A percentile compares a stretch with the other conserved stretches of the same genome.
Evolutionary conservation across 2,113 vertebrate genomes (phyloP).

Genomic region (Mormyrus iriodes): DNA sequence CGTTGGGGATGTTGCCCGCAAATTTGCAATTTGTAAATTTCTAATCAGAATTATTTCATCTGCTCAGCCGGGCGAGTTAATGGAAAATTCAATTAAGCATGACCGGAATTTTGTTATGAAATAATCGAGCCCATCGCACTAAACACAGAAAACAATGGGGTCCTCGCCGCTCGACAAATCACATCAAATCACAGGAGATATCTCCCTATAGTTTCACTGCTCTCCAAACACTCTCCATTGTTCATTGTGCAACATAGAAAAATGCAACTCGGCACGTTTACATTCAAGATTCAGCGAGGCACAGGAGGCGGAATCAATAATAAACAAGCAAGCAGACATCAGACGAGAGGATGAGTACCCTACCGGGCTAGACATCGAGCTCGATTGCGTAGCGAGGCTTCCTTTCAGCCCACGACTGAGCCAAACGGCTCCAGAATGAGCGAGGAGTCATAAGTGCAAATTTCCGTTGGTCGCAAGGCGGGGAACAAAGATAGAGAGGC

Average conservation of each 20-base stretch:
- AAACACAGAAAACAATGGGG: conserved; percentile 49
- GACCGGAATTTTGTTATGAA: conserved; percentile 51
- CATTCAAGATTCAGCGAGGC: not conserved
- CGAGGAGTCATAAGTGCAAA: conserved; percentile 17
- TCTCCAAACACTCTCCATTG: conserved; percentile 22
- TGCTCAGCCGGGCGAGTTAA: conserved; percentile 43
- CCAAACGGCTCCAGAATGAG: conserved; percentile 49
- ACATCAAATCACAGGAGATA: conserved; percentile 39
- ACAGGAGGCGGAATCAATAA: not conserved
- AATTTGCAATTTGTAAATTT: conserved; percentile 17
- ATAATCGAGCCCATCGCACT: not conserved
- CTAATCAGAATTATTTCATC: conserved; percentile 1
- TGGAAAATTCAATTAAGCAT: conserved; percentile 40
- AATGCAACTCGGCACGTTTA: not conserved
- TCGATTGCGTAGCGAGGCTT: conserved; percentile 51
- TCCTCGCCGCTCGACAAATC: conserved; percentile 38
- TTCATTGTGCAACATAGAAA: conserved; percentile 21
- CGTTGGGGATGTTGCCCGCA: not conserved
- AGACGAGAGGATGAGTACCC: not conserved
- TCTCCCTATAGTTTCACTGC: conserved; percentile 5
- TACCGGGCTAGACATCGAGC: conserved; percentile 27
- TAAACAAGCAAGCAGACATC: not conserved
- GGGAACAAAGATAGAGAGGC: not conserved
- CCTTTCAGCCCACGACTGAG: conserved; percentile 38
- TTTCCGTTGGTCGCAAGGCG: not conserved